phyloP scores from a whole-genome alignment of 2,888 invertebrate species.

The Caprella mutica region DNA sequence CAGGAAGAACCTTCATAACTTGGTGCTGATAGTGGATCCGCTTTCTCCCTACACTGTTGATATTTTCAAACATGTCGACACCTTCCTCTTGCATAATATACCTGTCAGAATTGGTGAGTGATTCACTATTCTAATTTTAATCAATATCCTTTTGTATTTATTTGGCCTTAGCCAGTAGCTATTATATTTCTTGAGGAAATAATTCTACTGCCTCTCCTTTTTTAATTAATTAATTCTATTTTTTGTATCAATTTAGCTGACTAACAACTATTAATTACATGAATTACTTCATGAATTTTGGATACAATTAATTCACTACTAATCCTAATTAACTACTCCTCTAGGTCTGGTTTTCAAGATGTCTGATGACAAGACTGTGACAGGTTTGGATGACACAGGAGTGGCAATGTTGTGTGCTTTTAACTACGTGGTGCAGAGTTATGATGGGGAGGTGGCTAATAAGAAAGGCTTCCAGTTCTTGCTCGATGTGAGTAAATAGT shows the following conservation, averaged over 20 bases:
- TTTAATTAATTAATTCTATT: too few species aligned
- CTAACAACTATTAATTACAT: background rate
- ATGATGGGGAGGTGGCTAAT: conserved; percentile 55
- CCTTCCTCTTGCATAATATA: conserved; percentile 78
- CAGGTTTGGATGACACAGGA: conserved; percentile 57
- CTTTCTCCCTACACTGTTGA: conserved; percentile 51
- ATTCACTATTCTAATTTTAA: conserved; percentile 59
- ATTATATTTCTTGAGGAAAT: too few species aligned
- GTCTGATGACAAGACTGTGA: conserved; percentile 47
- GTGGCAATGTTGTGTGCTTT: conserved; percentile 77
- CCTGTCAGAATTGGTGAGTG: conserved; percentile 82
- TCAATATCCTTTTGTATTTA: background rate
- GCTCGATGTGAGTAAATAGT: conserved; percentile 56
- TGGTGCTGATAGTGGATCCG: conserved; percentile 73
- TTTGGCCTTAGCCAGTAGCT: too few species aligned
- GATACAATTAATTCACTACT: conserved; percentile 19
- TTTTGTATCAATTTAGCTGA: background rate
- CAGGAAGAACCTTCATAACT: conserved; percentile 58
- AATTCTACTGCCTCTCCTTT: too few species aligned
- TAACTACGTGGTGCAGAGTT: conserved; percentile 57
- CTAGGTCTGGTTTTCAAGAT: conserved; percentile 44
- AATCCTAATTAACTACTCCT: too few species aligned
- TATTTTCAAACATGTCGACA: conserved; percentile 76
- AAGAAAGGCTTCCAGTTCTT: conserved; percentile 69
- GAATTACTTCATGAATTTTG: background rate